Percentiles rank a stretch among this genome's conserved stretches.
Evolutionary conservation across 1,140 invertebrate species (phyloP).

Genomic region (Caerostris darwini): DNA sequence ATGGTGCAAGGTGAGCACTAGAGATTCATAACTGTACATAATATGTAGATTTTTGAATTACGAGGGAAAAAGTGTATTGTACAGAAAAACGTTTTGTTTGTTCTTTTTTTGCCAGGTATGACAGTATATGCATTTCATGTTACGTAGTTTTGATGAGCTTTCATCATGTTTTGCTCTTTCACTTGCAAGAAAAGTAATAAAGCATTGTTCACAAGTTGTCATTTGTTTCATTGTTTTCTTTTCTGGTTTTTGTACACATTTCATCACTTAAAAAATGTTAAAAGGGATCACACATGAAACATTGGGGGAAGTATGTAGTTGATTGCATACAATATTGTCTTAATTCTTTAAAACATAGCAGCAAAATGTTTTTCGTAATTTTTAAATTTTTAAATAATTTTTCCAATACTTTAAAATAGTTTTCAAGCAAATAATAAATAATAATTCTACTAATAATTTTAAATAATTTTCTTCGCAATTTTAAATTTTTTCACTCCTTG

Average conservation of each 20-base stretch:
- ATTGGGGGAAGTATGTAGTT: too few relatives aligned
- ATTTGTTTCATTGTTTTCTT: background rate
- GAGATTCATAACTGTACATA: conserved; percentile 41
- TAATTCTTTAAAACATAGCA: too few relatives aligned
- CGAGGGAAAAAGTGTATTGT: conserved; percentile 33
- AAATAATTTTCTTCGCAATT: too few relatives aligned
- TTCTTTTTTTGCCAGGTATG: background rate
- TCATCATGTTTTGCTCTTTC: conserved; percentile 61
- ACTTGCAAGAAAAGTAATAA: conserved; percentile 57
- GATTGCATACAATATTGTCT: too few relatives aligned
- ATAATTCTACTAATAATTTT: too few relatives aligned
- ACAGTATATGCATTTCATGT: conserved; percentile 53
- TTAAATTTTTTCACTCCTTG: too few relatives aligned
- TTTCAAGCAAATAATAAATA: too few relatives aligned
- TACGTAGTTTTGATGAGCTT: conserved; percentile 64
- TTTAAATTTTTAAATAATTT: too few relatives aligned
- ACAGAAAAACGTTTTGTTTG: conserved; percentile 25
- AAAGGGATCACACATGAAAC: too few relatives aligned
- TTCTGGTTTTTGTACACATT: background rate
- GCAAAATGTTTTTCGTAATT: too few relatives aligned
- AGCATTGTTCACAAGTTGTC: conserved; percentile 49
- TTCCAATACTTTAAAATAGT: too few relatives aligned
- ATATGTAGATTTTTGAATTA: conserved; percentile 49
- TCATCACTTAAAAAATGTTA: too few relatives aligned
- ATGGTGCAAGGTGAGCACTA: conserved; percentile 21